These are phyloP conservation scores for Anguilla rostrata DNA, from an alignment of 2,113 vertebrate genomes.

Conservation along the genomic window DNA sequence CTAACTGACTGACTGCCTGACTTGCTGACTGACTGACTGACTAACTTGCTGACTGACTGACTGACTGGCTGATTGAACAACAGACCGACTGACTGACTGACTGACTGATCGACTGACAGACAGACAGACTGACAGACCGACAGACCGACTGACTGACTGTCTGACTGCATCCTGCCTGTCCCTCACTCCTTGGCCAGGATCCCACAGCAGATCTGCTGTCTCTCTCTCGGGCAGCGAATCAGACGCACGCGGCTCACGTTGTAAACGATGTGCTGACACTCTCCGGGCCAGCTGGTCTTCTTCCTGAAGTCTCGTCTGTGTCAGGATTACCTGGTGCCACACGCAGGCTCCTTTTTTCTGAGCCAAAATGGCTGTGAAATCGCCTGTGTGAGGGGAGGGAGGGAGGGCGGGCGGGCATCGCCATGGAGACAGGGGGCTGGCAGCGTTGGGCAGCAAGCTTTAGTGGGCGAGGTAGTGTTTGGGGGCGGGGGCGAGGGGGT, in stretches of 20 bases:
- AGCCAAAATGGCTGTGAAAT: conserved; percentile 69
- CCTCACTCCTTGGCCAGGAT: no score
- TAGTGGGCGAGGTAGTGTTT: conserved; percentile 49
- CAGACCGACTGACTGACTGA: no score
- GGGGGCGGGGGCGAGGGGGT: no score
- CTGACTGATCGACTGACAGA: no score
- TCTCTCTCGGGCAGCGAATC: conserved; percentile 22
- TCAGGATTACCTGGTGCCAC: conserved; percentile 63
- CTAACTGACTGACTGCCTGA: no score
- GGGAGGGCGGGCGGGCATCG: conserved; percentile 32
- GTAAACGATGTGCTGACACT: conserved; percentile 58
- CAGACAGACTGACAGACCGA: no score
- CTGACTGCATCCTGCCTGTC: neutral
- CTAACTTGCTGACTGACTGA: no score
- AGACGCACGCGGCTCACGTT: conserved; percentile 35
- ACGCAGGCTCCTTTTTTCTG: conserved; percentile 51
- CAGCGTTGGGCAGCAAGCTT: conserved; percentile 62
- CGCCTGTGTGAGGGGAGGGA: conserved; percentile 55
- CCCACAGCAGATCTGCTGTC: neutral
- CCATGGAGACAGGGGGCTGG: conserved; percentile 57
- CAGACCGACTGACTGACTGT: conserved; percentile 26
- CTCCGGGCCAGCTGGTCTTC: conserved; percentile 51
- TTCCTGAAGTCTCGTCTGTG: conserved; percentile 62
- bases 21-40: no score
- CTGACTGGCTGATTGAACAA: no score